Evolutionary conservation across 1,140 invertebrate species (phyloP), one percentile per base, ranked within the genome.

Genomic region (Tetramorium parvispinum): DNA sequence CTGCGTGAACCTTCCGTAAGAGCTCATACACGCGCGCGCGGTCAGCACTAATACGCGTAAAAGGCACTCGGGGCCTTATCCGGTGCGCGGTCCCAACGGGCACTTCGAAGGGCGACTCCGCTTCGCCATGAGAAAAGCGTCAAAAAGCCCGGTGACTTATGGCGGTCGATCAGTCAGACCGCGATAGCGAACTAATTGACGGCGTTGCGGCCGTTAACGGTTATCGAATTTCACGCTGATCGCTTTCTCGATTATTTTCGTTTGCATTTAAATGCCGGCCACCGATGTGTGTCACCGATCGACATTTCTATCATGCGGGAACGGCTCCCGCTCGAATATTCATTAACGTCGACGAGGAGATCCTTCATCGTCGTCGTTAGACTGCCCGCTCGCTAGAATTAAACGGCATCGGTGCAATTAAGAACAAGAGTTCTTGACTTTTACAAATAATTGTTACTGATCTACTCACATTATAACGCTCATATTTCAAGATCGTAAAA

Each of bases 1-100:
- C 75, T 71, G 57, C 79, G 37, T 57, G 59, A 90, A 85, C 86
- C 88, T 90, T 90, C 86, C 82, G 86, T 90, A 89, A 83, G 85
- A 75, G 49, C 63, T 75, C 59, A 46, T 55, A 59, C 63, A 83
- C 66, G 79, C 61, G 66, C 24, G 71, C 46, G 49, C 68, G 63
- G 46, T 55, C 59, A 49, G 75, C 63, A 79, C 63, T 88, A 90
- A 90, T 89, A 89, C 83, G 68, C 81, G 68, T 85, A 78, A 87
- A 89, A 89, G 68, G 87, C 27, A 87, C 86, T 71, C 86, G 81
- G 87, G 88, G 63, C 76, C 88, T 63, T 59, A 66, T 87, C 76
- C 86, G 85, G 61, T 51, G 65, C 49, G 53, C 51, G 49, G 71
- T 78, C 59, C 53, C 78, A 49, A 53, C 57, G 49, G 24, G 46